phyloP scores from a whole-genome alignment of 2,797 vertebrate species.

The Molossus molossus region DNA sequence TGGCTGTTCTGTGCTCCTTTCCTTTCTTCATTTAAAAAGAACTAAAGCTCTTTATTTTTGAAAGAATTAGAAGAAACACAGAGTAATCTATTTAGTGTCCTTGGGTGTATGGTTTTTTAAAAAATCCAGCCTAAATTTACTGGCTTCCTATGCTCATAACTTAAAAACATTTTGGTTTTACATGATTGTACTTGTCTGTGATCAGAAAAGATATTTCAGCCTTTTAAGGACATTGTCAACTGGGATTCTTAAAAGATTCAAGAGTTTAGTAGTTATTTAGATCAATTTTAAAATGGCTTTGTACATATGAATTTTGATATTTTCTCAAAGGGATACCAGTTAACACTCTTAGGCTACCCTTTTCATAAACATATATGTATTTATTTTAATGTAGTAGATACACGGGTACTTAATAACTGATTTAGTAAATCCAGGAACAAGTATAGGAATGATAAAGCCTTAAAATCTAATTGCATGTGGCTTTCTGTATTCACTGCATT shows the following conservation, averaged over 20 bases:
- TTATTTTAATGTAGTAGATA: conserved; percentile 58
- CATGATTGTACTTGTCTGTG: conserved; percentile 1
- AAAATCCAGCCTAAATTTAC: background rate
- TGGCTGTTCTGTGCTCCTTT: background rate
- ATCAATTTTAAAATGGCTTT: conserved; percentile 54
- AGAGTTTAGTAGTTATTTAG: conserved; percentile 7
- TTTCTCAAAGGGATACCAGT: conserved; percentile 7
- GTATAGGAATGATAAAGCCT: conserved; percentile 14
- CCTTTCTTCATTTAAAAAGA: conserved; percentile 49
- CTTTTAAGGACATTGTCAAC: conserved; percentile 52
- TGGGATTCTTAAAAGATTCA: conserved; percentile 64
- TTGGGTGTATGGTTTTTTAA: background rate
- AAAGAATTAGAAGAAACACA: conserved; percentile 57
- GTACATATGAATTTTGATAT: conserved; percentile 23
- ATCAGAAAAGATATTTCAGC: conserved; percentile 48
- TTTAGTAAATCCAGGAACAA: conserved; percentile 51
- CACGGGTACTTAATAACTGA: conserved; percentile 56
- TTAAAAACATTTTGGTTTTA: conserved; percentile 54
- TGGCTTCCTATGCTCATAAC: conserved; percentile 1
- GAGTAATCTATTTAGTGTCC: background rate
- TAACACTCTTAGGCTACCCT: conserved; percentile 25
- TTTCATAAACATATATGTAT: conserved; percentile 9
- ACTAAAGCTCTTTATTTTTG: conserved; percentile 66
- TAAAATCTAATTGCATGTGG: conserved; percentile 48
- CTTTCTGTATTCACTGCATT: conserved; percentile 59